Evolutionary conservation across 2,888 invertebrate species (phyloP).

Genomic region (Ypsolopha sequella): DNA sequence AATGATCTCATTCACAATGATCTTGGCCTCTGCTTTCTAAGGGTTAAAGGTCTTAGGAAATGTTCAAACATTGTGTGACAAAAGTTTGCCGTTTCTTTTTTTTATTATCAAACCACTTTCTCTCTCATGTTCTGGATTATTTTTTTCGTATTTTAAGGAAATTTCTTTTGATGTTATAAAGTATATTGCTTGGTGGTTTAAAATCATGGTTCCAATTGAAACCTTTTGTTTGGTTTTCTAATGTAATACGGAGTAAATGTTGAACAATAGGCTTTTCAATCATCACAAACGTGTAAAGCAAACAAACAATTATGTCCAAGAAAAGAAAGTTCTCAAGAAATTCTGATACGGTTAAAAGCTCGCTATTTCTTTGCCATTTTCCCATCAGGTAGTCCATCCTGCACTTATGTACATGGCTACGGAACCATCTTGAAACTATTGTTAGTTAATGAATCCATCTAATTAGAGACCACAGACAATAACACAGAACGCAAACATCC

Average conservation of each 20-base stretch:
- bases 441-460: neutral
- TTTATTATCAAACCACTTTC: neutral
- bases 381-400: neutral
- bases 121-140: neutral
- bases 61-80: constrained; percentile 14
- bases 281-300: too few relatives aligned
- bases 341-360: neutral
- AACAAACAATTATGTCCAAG: neutral
- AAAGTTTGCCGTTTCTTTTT: neutral
- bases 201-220: too few relatives aligned
- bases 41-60: constrained; percentile 25
- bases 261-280: too few relatives aligned
- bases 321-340: neutral
- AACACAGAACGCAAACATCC: neutral
- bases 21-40: constrained; percentile 32
- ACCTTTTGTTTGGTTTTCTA: too few relatives aligned
- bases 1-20: constrained; percentile 33
- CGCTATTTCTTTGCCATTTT: neutral
- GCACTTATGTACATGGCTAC: neutral
- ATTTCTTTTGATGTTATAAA: too few relatives aligned
- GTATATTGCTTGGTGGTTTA: too few relatives aligned
- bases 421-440: neutral
- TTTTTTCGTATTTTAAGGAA: neutral
- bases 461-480: neutral
- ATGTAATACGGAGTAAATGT: too few relatives aligned